Percentiles rank a stretch among this genome's conserved stretches.
Evolutionary conservation across 2,113 vertebrate species (phyloP).

Genomic region (Oncorhynchus gorbuscha): DNA sequence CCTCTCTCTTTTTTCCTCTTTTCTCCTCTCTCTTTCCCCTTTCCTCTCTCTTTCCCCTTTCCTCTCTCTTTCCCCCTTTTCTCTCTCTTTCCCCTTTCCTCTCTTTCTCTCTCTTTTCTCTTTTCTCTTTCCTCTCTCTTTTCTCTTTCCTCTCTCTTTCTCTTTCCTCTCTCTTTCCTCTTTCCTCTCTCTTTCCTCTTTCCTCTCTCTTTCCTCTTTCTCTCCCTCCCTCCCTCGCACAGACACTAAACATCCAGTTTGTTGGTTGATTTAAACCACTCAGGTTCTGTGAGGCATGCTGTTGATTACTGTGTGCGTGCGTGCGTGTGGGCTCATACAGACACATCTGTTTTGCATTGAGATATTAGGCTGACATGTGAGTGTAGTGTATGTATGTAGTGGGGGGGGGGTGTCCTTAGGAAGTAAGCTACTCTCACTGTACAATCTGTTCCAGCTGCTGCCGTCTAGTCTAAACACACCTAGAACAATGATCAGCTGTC

Average conservation of each 20-base stretch:
- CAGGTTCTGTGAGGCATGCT: slow-evolving; percentile 33
- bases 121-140: slow-evolving; percentile 24
- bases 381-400: not conserved
- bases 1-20: no score
- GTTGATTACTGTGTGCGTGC: slow-evolving; percentile 11
- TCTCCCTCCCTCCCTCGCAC: slow-evolving; percentile 5
- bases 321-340: slow-evolving; percentile 39
- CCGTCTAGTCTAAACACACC: slow-evolving; percentile 8
- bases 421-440: slow-evolving; percentile 29
- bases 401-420: not conserved
- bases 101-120: no score
- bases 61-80: no score
- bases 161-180: no score
- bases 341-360: slow-evolving; percentile 64
- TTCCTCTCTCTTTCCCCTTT: no score
- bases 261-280: slow-evolving; percentile 17
- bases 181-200: no score
- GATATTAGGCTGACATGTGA: slow-evolving; percentile 20
- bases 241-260: slow-evolving; percentile 2
- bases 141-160: not conserved
- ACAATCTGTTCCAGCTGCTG: slow-evolving; percentile 57
- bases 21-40: no score
- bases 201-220: no score
- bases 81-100: no score
- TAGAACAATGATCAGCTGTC: slow-evolving; percentile 20